Evolutionary conservation across 2,797 vertebrate genomes (phyloP).

Genomic region (Pagetopsis macropterus): DNA sequence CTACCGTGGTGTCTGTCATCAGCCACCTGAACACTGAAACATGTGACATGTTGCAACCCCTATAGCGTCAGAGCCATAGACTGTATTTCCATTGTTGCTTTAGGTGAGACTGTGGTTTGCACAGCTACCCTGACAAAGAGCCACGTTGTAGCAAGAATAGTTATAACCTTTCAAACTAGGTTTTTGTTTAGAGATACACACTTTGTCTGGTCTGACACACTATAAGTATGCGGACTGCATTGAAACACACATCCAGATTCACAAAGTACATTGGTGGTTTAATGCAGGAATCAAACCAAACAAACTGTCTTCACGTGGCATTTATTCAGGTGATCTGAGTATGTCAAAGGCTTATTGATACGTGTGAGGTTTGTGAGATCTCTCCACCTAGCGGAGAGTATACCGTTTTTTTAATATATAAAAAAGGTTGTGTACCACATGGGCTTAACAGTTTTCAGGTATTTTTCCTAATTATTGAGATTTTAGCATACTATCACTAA

Average conservation of each 20-base stretch:
- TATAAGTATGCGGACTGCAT: not conserved
- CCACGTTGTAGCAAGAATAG: not conserved
- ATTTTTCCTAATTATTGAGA: no score
- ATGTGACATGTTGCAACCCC: conserved; percentile 5
- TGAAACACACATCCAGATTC: conserved; percentile 11
- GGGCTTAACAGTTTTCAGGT: no score
- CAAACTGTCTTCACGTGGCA: no score
- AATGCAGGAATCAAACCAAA: not conserved
- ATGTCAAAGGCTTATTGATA: no score
- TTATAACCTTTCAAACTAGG: not conserved
- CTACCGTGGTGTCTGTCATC: conserved; percentile 4
- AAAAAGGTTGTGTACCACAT: no score
- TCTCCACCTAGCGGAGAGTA: no score
- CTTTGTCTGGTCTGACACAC: not conserved
- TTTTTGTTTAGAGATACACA: not conserved
- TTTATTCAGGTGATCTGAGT: no score
- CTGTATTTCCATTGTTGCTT: conserved; percentile 7
- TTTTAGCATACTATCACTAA: no score
- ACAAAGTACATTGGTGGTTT: not conserved
- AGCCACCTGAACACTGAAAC: conserved; percentile 9
- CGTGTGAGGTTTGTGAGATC: no score
- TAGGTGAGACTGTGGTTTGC: not conserved
- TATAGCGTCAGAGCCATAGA: not conserved
- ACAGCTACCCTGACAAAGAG: not conserved
- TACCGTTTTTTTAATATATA: no score